These are phyloP conservation scores for Ryuthela nishihirai DNA, from an alignment of 2,888 invertebrate genomes.

Conservation along the genomic window DNA sequence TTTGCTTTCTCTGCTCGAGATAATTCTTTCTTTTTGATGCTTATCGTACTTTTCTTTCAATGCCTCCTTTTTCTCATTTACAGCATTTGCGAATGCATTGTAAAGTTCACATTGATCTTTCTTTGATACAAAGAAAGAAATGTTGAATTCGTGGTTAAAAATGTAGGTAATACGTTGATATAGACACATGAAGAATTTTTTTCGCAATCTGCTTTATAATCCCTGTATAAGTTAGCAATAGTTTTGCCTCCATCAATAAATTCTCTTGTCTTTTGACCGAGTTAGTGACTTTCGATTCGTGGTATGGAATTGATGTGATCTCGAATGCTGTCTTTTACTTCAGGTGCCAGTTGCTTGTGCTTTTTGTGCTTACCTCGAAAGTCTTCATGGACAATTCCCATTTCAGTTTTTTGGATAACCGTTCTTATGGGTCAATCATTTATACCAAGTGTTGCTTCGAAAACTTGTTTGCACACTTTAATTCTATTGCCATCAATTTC, in stretches of 20 bases:
- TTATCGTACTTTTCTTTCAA: no score
- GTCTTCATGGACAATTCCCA: not conserved
- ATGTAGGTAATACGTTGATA: no score
- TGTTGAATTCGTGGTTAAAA: not conserved
- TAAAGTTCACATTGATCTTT: no score
- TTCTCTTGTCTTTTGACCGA: not conserved
- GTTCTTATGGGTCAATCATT: not conserved
- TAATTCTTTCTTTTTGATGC: no score
- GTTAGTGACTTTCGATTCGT: not conserved
- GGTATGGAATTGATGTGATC: not conserved
- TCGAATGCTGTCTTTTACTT: not conserved
- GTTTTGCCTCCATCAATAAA: not conserved
- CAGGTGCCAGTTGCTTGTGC: not conserved
- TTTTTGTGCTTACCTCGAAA: not conserved
- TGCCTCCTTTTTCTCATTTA: no score
- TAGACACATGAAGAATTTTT: no score
- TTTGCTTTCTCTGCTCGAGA: no score
- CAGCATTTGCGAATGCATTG: no score
- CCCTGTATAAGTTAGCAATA: not conserved
- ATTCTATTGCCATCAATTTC: not conserved
- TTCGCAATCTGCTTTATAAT: not conserved
- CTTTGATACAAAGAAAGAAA: not conserved
- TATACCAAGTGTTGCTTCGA: not conserved
- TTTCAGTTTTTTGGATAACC: not conserved
- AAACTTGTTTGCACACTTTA: not conserved